Conservation (phyloP, 2,113 vertebrate genomes). For the Pseudorasbora parva region DNA sequence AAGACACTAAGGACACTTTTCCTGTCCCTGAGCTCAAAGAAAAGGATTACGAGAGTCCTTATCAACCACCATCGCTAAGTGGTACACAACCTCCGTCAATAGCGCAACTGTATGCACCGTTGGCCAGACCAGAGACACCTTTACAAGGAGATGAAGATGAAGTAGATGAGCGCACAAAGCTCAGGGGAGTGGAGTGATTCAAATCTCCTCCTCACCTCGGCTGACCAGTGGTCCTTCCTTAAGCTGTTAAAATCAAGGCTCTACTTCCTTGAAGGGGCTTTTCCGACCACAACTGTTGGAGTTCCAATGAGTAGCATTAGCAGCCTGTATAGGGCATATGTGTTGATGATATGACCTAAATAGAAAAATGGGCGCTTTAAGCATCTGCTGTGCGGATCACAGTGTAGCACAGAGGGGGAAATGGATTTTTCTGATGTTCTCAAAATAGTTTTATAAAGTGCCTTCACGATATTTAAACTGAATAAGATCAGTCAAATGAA, state of each 20-base stretch:
- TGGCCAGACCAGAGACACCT: slow-evolving; percentile 61
- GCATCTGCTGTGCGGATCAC: slow-evolving; percentile 71
- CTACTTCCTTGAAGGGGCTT: slow-evolving; percentile 13
- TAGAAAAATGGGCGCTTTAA: slow-evolving; percentile 27
- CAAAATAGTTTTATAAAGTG: slow-evolving; percentile 82
- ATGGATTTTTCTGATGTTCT: slow-evolving; percentile 44
- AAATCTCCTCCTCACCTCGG: slow-evolving; percentile 68
- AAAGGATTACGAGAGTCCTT: slow-evolving; percentile 46
- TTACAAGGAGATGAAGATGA: slow-evolving; percentile 68
- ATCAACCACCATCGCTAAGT: slow-evolving; percentile 51
- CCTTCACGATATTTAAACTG: slow-evolving; percentile 81
- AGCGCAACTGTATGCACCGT: slow-evolving; percentile 58
- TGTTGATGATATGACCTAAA: neutral
- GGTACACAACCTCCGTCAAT: slow-evolving; percentile 54
- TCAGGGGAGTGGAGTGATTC: slow-evolving; percentile 85
- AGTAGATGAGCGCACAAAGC: slow-evolving; percentile 84
- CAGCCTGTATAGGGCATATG: slow-evolving; percentile 3
- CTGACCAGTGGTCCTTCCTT: neutral
- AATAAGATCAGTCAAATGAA: slow-evolving; percentile 54
- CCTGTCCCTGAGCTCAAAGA: slow-evolving; percentile 43
- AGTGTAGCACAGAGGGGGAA: slow-evolving; percentile 58
- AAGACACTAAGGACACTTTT: slow-evolving; percentile 35
- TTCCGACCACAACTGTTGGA: slow-evolving; percentile 24
- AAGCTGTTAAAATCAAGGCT: neutral
- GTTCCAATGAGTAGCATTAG: slow-evolving; percentile 49